phyloP scores from a whole-genome alignment of 2,113 vertebrate genomes.

The Misgurnus mizolepis region DNA sequence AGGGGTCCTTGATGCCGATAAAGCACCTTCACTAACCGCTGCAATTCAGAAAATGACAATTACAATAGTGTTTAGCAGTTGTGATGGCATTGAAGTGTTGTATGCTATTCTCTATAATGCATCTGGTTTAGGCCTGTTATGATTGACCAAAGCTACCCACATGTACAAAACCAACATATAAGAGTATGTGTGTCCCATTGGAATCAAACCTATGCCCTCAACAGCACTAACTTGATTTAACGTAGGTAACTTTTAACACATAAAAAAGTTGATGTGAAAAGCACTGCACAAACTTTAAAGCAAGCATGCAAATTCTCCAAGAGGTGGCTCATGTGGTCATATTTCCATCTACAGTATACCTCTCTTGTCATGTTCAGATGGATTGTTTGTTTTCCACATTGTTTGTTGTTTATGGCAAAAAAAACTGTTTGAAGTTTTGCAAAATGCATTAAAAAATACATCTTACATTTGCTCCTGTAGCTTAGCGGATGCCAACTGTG shows the following conservation, averaged over 20 bases:
- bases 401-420: neutral
- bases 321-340: neutral
- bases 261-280: neutral
- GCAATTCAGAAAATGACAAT: conserved; percentile 20
- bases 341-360: neutral
- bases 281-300: neutral
- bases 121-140: too few species aligned
- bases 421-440: neutral
- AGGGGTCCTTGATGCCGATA: conserved; percentile 59
- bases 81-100: too few species aligned
- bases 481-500: too few species aligned
- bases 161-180: too few species aligned
- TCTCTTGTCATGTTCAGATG: neutral
- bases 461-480: too few species aligned
- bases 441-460: too few species aligned
- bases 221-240: too few species aligned
- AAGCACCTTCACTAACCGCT: conserved; percentile 45
- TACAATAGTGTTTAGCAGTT: neutral
- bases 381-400: neutral
- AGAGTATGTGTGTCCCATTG: too few species aligned
- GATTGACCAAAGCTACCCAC: too few species aligned
- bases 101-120: too few species aligned
- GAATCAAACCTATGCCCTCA: too few species aligned
- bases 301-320: conserved; percentile 59
- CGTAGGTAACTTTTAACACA: neutral